Evolutionary conservation across 2,888 invertebrate genomes (phyloP).

Genomic region (Pantelozetes paolii): DNA sequence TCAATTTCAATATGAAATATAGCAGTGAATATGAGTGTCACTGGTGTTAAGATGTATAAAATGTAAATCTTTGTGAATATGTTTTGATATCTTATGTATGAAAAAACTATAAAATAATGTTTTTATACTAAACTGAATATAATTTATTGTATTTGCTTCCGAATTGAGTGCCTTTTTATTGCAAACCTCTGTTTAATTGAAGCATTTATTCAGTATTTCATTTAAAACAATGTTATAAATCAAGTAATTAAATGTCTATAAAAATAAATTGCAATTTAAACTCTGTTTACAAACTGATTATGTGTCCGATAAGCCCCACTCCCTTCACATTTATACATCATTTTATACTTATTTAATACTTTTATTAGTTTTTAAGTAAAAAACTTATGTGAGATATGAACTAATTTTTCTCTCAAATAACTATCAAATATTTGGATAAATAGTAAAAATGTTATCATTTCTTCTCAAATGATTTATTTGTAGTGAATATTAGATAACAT

Average conservation of each 20-base stretch:
- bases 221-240: conserved; percentile 30
- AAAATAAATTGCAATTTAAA: conserved; percentile 35
- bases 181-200: neutral
- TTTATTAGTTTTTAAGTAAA: neutral
- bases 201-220: neutral
- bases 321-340: conserved; percentile 9
- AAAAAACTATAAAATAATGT: neutral
- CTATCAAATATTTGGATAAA: neutral
- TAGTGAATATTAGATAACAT: neutral
- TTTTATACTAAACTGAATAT: neutral
- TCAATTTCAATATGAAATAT: no score
- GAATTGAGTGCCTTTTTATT: neutral
- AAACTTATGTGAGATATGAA: neutral
- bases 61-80: no score
- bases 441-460: neutral
- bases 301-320: conserved; percentile 5
- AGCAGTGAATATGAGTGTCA: no score
- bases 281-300: conserved; percentile 30
- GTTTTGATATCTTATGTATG: neutral
- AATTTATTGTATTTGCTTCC: conserved; percentile 20
- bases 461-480: neutral
- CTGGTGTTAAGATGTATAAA: no score
- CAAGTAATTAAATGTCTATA: conserved; percentile 33
- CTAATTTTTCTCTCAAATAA: neutral
- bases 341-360: neutral